Evolutionary conservation across 2,888 invertebrate species (phyloP).

Genomic region (Eristalinus aeneus): DNA sequence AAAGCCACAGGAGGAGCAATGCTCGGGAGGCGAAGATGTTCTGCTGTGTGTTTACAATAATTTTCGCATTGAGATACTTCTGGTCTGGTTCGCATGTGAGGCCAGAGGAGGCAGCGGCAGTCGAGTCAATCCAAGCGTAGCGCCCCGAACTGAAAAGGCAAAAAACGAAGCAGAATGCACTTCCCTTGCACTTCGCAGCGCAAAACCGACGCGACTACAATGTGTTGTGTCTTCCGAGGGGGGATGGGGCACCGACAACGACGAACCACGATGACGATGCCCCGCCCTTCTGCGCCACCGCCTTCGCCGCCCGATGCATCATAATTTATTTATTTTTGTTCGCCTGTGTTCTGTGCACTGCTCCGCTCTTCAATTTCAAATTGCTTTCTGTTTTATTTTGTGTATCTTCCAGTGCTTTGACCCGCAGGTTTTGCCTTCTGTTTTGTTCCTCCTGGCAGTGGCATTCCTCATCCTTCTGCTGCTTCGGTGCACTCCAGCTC

Average conservation of each 20-base stretch:
- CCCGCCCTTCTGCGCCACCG: neutral
- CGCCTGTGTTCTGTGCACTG: neutral
- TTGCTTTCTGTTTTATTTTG: neutral
- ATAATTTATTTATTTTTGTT: slow-evolving; percentile 53
- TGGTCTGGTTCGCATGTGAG: neutral
- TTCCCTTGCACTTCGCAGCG: neutral
- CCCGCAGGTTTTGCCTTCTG: slow-evolving; percentile 6
- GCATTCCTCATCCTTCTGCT: neutral
- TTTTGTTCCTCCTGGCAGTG: neutral
- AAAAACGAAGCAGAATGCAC: neutral
- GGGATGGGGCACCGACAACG: neutral
- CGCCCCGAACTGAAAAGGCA: neutral
- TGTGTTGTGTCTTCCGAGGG: neutral
- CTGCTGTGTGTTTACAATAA: slow-evolving; percentile 47
- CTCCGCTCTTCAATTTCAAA: slow-evolving; percentile 17
- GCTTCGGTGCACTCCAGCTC: neutral
- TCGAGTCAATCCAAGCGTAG: slow-evolving; percentile 3
- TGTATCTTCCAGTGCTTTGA: slow-evolving; percentile 22
- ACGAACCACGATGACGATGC: slow-evolving; percentile 11
- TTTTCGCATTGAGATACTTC: slow-evolving; percentile 20
- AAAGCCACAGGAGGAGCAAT: neutral
- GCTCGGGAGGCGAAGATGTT: slow-evolving; percentile 15
- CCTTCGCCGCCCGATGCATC: slow-evolving; percentile 32
- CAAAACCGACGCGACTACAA: neutral
- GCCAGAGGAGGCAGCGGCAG: neutral